Percentiles rank a stretch among this genome's conserved stretches.
These are phyloP conservation scores for Hirundo rustica DNA, from an alignment of 2,797 vertebrate genomes.

Conservation along the genomic window DNA sequence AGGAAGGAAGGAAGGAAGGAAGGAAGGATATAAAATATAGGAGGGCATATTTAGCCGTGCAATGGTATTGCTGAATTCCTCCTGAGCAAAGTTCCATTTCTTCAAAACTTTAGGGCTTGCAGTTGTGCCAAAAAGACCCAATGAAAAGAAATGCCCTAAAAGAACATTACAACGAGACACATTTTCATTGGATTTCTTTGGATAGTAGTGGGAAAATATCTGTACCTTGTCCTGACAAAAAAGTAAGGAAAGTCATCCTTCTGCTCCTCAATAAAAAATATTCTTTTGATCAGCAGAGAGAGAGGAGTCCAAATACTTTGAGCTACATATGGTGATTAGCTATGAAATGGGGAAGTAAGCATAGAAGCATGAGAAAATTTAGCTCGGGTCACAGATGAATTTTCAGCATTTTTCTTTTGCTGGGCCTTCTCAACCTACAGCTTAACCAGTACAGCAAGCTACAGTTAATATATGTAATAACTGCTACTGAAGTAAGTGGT, in stretches of 20 bases:
- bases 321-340: neutral
- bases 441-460: neutral
- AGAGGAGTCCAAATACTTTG: neutral
- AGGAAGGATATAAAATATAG: accelerated
- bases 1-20: no score
- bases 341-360: neutral
- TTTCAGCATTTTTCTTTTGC: neutral
- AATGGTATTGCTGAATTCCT: neutral
- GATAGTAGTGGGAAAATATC: neutral
- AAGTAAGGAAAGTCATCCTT: neutral
- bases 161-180: neutral
- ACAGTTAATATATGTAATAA: neutral
- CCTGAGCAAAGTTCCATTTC: neutral
- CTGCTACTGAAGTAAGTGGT: neutral
- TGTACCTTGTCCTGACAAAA: neutral
- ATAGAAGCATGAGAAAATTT: neutral
- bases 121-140: neutral
- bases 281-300: neutral
- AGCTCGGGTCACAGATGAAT: neutral
- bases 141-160: neutral
- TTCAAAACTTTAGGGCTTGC: neutral
- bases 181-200: neutral
- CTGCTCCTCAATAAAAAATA: neutral
- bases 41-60: neutral
- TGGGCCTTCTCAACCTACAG: neutral